phyloP scores from a whole-genome alignment of 2,888 invertebrate genomes.

The Metacarcinus magister region DNA sequence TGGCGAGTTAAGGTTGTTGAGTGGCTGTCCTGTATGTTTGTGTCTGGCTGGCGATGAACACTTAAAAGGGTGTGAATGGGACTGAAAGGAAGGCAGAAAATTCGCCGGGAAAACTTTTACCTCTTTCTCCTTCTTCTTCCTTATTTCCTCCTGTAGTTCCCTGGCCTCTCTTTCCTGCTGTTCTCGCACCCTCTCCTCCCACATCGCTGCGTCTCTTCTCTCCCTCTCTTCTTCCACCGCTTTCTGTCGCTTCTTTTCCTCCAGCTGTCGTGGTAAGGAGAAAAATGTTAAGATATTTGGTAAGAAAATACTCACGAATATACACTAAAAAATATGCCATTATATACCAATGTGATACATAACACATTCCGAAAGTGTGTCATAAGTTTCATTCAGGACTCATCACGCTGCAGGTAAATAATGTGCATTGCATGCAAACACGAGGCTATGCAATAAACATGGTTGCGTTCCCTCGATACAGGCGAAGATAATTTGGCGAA shows the following conservation, averaged over 20 bases:
- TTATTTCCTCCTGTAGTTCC: constrained; percentile 79
- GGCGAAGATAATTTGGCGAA: neutral
- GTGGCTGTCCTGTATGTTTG: neutral
- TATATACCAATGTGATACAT: neutral
- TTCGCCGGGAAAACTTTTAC: constrained; percentile 57
- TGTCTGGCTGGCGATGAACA: neutral
- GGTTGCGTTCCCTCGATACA: neutral
- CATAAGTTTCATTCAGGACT: neutral
- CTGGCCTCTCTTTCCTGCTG: constrained; percentile 79
- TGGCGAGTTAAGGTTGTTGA: neutral
- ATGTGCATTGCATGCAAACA: neutral
- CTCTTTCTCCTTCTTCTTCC: constrained; percentile 80
- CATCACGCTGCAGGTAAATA: neutral
- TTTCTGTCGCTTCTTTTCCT: constrained; percentile 85
- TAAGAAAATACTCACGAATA: neutral
- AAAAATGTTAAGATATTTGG: neutral
- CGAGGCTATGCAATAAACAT: constrained; percentile 31
- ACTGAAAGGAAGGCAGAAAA: neutral
- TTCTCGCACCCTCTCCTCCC: constrained; percentile 79
- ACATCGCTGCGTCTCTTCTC: constrained; percentile 79
- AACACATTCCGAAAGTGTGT: neutral
- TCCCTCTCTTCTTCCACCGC: constrained; percentile 90
- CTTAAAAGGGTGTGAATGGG: neutral
- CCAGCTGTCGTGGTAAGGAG: constrained; percentile 68
- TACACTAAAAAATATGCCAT: neutral